Evolutionary conservation across 2,888 invertebrate genomes (phyloP).

Genomic region (Resseliella maxima): DNA sequence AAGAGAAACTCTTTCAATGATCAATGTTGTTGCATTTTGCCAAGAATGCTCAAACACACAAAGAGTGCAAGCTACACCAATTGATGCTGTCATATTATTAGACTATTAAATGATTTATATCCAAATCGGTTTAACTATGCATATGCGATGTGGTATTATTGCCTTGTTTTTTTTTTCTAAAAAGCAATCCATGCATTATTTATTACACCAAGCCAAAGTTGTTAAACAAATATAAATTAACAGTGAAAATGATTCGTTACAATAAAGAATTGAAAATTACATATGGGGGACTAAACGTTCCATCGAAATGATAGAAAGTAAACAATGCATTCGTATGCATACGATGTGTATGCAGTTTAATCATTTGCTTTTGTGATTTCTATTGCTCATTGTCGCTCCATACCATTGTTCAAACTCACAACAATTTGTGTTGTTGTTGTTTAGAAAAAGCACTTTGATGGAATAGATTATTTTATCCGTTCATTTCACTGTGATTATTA

Average conservation of each 20-base stretch:
- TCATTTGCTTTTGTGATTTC: constrained; percentile 20
- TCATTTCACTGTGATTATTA: neutral
- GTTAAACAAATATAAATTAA: constrained; percentile 18
- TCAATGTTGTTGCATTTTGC: neutral
- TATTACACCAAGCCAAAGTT: constrained; percentile 25
- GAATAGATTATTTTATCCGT: constrained; percentile 26
- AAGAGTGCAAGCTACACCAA: constrained; percentile 23
- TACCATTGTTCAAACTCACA: too few species aligned
- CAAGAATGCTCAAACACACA: neutral
- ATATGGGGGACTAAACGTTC: constrained; percentile 23
- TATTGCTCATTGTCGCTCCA: constrained; percentile 32
- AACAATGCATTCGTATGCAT: constrained; percentile 43
- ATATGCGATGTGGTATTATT: neutral
- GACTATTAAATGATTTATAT: constrained; percentile 42
- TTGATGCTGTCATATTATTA: constrained; percentile 51
- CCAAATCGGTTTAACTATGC: constrained; percentile 3
- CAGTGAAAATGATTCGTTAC: neutral
- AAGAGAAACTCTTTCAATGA: neutral
- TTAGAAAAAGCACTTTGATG: constrained; percentile 14
- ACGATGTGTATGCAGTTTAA: neutral
- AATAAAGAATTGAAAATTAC: neutral
- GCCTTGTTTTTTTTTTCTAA: neutral
- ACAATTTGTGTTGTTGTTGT: neutral
- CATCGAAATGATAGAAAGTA: constrained; percentile 40
- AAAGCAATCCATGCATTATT: constrained; percentile 53